Base-by-base conservation (phyloP, 2,113 vertebrate species). In the Copsychus sechellarum region DNA sequence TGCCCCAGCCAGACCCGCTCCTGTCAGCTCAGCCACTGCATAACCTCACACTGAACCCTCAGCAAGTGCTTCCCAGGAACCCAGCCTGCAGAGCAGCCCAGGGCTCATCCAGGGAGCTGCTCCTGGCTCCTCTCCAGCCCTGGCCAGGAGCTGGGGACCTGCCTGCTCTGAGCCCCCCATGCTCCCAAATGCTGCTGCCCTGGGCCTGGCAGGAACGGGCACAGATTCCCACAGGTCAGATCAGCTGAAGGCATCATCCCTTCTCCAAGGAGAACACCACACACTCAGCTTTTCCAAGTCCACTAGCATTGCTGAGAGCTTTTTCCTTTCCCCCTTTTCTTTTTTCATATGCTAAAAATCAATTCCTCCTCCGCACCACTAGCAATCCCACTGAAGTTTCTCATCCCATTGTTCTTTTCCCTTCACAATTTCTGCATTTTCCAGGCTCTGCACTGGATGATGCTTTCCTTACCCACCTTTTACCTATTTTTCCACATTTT, bases 121-220 rank as follows among this genome's bases (percentile, higher is more conserved):
- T 88, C 70, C 86, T 60, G 0, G 0, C 57, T 23, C 8, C 77
- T 34, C 67, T 36, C 20, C 62, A 47, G 48, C 81, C 60, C 51
- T 1, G 1, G 60, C n/a, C 43, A 86, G 65, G 58, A 70, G 51
- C 29, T 1, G 2, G 23, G 82, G 29, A 11, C 6, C 57, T 51
- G 33, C 33, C 47, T 0, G 1, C 48, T 48, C 86, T 0, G 2
- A 57, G 57, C 34, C n/a, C 12, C 51, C 60, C n/a, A 2, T 0
- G 0, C 9, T 14, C 23, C 72, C 31, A 5, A 36, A 15, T 1
- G 3, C 79, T 43, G 79, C 56, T n/a, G 26, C 31, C 58, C 38
- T 29, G 8, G 31, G n/a, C 54, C 5, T 1, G 3, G 72, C 81
- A 66, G 81, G 23, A 45, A 19, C 0, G 0, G 67, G 62, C 34